Evolutionary conservation across 2,797 vertebrate genomes (phyloP).

Genomic region (Chromobotia macracanthus): DNA sequence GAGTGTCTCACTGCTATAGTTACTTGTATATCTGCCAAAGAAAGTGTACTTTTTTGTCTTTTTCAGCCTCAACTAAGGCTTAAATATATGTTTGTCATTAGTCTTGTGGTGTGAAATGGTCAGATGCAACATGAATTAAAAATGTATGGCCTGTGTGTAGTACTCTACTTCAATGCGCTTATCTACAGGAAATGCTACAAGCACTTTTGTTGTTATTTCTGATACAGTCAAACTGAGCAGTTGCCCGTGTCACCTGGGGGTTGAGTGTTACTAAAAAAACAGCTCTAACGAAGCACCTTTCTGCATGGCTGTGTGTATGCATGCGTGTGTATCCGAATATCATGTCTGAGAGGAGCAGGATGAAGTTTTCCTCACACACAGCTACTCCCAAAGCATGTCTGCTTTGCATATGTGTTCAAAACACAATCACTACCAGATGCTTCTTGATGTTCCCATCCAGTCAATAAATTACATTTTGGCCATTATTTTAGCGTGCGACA

Average conservation of each 20-base stretch:
- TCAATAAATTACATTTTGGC: conserved; percentile 82
- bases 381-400: conserved; percentile 66
- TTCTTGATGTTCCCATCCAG: conserved; percentile 80
- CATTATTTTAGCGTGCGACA: conserved; percentile 75
- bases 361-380: conserved; percentile 74
- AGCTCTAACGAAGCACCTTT: conserved; percentile 69
- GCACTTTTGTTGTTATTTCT: conserved; percentile 67
- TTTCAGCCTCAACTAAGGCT: conserved; percentile 53
- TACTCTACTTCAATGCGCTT: conserved; percentile 65
- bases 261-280: conserved; percentile 63
- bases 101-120: conserved; percentile 56
- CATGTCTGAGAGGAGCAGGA: conserved; percentile 46
- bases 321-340: conserved; percentile 10
- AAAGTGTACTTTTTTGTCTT: conserved; percentile 29
- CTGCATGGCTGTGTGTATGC: conserved; percentile 53
- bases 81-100: conserved; percentile 68
- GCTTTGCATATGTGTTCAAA: conserved; percentile 65
- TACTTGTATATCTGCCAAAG: conserved; percentile 35
- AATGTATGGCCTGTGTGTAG: conserved; percentile 73
- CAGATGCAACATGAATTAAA: conserved; percentile 71
- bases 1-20: not conserved
- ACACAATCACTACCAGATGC: conserved; percentile 61
- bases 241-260: conserved; percentile 65
- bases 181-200: conserved; percentile 67
- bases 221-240: conserved; percentile 64